Percentiles rank a stretch among this genome's conserved stretches.
These are phyloP conservation scores for Pardosa pseudoannulata DNA, from an alignment of 2,888 invertebrate species.

Conservation along the genomic window DNA sequence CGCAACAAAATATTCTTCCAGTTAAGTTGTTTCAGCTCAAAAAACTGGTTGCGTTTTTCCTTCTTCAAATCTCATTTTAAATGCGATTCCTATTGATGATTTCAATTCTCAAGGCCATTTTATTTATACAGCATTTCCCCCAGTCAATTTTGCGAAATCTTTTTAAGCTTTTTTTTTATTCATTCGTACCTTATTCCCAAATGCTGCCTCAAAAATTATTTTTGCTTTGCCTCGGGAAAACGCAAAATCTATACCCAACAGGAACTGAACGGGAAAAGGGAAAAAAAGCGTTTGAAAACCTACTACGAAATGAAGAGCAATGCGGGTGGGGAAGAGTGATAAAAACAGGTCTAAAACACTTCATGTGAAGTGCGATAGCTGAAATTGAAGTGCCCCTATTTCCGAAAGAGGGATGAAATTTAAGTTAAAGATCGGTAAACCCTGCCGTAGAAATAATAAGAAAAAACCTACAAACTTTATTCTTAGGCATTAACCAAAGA, in stretches of 20 bases:
- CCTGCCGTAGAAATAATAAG: slow-evolving; percentile 54
- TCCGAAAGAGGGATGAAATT: slow-evolving; percentile 53
- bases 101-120: slow-evolving; percentile 60
- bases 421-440: slow-evolving; percentile 56
- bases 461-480: neutral
- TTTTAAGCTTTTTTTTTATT: slow-evolving; percentile 28
- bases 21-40: slow-evolving; percentile 10
- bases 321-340: slow-evolving; percentile 9
- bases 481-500: neutral
- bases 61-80: slow-evolving; percentile 54
- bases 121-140: slow-evolving; percentile 59
- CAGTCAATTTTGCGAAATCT: slow-evolving; percentile 21
- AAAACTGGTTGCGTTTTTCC: slow-evolving; percentile 12
- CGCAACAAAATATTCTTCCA: slow-evolving; percentile 7
- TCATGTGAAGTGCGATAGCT: slow-evolving; percentile 39
- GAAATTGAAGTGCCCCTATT: slow-evolving; percentile 62
- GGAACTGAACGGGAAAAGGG: slow-evolving; percentile 21
- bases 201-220: slow-evolving; percentile 26
- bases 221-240: slow-evolving; percentile 14
- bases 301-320: slow-evolving; percentile 21
- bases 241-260: slow-evolving; percentile 42
- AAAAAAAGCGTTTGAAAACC: slow-evolving; percentile 27
- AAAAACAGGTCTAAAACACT: slow-evolving; percentile 65
- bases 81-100: slow-evolving; percentile 58
- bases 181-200: slow-evolving; percentile 44